These are phyloP conservation scores for Cryptocephalus primarius DNA, from an alignment of 2,888 invertebrate species.

Conservation along the genomic window DNA sequence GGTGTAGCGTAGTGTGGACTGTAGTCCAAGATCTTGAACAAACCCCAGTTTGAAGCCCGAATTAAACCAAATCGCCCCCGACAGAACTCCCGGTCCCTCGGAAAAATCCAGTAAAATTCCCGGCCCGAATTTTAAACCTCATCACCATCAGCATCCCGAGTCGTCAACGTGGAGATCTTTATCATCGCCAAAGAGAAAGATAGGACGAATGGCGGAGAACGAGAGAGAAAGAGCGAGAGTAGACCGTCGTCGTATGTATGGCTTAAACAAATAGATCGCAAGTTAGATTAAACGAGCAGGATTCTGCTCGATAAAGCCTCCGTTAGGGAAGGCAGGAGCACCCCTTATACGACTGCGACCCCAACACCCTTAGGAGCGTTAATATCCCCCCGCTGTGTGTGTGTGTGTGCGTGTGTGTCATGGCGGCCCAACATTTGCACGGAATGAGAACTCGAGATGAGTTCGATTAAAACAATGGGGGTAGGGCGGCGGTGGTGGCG, in stretches of 20 bases:
- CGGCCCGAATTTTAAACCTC: too few species aligned
- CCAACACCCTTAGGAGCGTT: conserved; percentile 36
- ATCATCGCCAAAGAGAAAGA: neutral
- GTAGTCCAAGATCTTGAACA: too few species aligned
- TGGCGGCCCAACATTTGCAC: conserved; percentile 36
- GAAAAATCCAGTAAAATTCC: too few species aligned
- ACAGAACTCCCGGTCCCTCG: too few species aligned
- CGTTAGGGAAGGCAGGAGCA: conserved; percentile 13
- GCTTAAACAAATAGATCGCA: conserved; percentile 38
- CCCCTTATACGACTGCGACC: conserved; percentile 18
- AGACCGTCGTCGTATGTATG: conserved; percentile 8
- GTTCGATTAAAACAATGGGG: conserved; percentile 40
- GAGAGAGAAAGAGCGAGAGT: conserved; percentile 1
- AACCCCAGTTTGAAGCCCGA: too few species aligned
- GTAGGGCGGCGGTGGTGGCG: conserved; percentile 4
- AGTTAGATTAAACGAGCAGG: conserved; percentile 37
- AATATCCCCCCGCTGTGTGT: conserved; percentile 34
- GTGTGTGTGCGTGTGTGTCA: neutral
- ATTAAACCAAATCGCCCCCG: too few species aligned
- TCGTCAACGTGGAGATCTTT: neutral
- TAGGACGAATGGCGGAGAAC: neutral
- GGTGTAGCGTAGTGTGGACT: too few species aligned
- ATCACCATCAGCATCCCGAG: too few species aligned
- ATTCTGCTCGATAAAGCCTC: conserved; percentile 36
- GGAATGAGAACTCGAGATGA: conserved; percentile 39